Evolutionary conservation across 2,888 invertebrate species (phyloP).

Genomic region (Caradrina kadenii): DNA sequence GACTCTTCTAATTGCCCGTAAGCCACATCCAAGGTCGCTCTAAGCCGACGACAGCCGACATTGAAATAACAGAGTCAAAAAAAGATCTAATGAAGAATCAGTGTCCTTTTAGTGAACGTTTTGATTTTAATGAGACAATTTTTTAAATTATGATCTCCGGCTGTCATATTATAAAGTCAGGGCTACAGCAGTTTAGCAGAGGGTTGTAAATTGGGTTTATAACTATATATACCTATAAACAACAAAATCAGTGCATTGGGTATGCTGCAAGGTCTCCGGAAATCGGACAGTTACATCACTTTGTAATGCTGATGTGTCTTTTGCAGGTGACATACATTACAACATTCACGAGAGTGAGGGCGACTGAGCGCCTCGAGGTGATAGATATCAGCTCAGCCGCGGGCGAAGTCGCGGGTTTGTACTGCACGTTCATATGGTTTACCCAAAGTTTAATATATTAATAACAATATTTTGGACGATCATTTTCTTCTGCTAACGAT

Average conservation of each 20-base stretch:
- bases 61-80: neutral
- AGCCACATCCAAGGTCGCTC: slow-evolving; percentile 6
- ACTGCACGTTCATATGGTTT: neutral
- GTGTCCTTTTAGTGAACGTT: neutral
- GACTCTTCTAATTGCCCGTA: slow-evolving; percentile 13
- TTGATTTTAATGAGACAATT: neutral
- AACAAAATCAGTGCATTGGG: neutral
- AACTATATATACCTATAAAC: too few species aligned
- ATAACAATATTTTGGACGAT: too few species aligned
- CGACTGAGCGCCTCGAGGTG: slow-evolving; percentile 61
- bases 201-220: neutral
- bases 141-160: too few species aligned
- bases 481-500: too few species aligned
- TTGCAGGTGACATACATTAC: slow-evolving; percentile 77
- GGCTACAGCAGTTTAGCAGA: too few species aligned
- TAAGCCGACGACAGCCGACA: neutral
- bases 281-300: neutral
- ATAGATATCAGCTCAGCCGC: slow-evolving; percentile 69
- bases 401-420: slow-evolving; percentile 45
- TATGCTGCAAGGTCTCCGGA: neutral
- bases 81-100: slow-evolving; percentile 14
- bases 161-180: too few species aligned
- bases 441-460: too few species aligned
- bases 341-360: slow-evolving; percentile 63
- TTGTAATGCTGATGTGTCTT: neutral